These are phyloP conservation scores for Acanthurus leucopareius DNA, from an alignment of 2,797 vertebrate genomes.

Conservation along the genomic window DNA sequence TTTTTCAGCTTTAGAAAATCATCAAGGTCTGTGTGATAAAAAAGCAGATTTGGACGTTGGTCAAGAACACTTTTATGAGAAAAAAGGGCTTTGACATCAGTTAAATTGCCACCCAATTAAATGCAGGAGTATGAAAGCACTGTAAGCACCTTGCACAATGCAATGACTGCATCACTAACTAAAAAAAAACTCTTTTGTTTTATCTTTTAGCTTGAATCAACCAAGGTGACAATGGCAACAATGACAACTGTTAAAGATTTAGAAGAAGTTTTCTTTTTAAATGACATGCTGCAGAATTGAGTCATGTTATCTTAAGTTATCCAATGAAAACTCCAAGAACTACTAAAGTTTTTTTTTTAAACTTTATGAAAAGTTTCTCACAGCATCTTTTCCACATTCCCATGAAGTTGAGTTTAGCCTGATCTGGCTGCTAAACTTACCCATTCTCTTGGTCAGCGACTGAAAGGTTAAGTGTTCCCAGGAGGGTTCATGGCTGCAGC, in stretches of 20 bases:
- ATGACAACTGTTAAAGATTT: too few species aligned
- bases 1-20: conserved; percentile 13
- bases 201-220: conserved; percentile 9
- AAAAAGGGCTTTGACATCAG: conserved; percentile 27
- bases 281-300: neutral
- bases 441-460: conserved; percentile 49
- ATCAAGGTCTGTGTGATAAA: conserved; percentile 20
- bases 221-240: conserved; percentile 4
- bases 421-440: conserved; percentile 75
- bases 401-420: conserved; percentile 27
- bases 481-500: conserved; percentile 63
- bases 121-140: neutral
- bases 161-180: conserved; percentile 9
- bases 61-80: conserved; percentile 35
- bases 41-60: conserved; percentile 18
- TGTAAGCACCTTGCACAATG: conserved; percentile 45
- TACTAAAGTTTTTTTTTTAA: neutral
- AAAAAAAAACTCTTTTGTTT: neutral
- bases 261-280: conserved; percentile 1
- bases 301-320: neutral
- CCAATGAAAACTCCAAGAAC: neutral
- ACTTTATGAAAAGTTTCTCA: conserved; percentile 12
- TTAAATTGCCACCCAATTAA: conserved; percentile 7
- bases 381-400: conserved; percentile 5
- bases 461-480: conserved; percentile 69